phyloP scores from a whole-genome alignment of 2,888 invertebrate species.

The Hemistola chrysoprasaria region DNA sequence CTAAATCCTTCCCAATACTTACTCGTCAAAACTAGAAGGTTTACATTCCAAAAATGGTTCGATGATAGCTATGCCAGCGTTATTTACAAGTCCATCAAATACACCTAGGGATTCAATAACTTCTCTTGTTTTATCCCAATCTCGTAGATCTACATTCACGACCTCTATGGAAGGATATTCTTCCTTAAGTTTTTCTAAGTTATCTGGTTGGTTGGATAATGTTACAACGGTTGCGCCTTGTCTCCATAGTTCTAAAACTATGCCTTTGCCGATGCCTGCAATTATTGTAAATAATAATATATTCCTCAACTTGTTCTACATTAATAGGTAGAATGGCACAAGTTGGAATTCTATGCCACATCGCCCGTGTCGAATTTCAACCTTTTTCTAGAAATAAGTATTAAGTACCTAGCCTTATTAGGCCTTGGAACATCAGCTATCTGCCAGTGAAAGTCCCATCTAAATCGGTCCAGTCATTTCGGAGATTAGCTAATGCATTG shows the following conservation, averaged over 20 bases:
- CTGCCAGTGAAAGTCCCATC: no score
- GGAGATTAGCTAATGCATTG: no score
- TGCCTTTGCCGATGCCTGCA: constrained; percentile 86
- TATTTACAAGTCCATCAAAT: constrained; percentile 93
- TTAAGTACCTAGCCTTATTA: no score
- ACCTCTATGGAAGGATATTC: constrained; percentile 83
- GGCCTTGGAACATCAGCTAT: no score
- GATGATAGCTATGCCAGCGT: constrained; percentile 88
- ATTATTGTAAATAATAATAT: neutral
- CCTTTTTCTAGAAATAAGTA: no score
- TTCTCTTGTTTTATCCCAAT: constrained; percentile 87
- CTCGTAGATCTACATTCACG: constrained; percentile 85
- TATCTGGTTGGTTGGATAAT: constrained; percentile 85
- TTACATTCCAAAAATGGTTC: constrained; percentile 87
- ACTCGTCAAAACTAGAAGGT: constrained; percentile 87
- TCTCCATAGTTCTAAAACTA: constrained; percentile 84
- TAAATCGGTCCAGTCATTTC: no score
- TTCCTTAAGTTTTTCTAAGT: constrained; percentile 83
- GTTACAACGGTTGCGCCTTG: constrained; percentile 89
- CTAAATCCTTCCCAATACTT: no score
- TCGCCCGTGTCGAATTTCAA: no score
- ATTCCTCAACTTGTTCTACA: no score
- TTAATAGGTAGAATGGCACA: no score
- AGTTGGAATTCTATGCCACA: no score
- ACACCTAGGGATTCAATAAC: constrained; percentile 78